Evolutionary conservation across 2,888 invertebrate genomes (phyloP), one percentile per base, ranked within the genome.

Genomic region (Marronus borbonicus): DNA sequence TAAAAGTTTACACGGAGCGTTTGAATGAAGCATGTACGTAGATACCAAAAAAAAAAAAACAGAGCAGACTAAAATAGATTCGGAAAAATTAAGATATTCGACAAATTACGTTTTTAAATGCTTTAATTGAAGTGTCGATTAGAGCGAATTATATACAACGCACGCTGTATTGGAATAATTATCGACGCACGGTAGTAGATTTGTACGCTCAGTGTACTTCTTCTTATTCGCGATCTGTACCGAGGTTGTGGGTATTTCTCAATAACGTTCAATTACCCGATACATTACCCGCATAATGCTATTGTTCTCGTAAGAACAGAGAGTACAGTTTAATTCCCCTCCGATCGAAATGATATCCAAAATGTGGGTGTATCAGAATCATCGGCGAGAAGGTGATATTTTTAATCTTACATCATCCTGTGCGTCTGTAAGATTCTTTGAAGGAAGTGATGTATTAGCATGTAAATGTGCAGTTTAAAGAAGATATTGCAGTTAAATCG

Each of bases 131-230:
- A 28, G 60, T 74, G 12, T 44, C 72, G 39, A 36, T 44, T 60
- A 74, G 44, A 74, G 60, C 31, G 60, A 60, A 60, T 74, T 74
- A 74, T 44, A 58, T 10, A n/a, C 60, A 60, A 60, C 60, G 44
- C 72, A 60, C 72, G 28, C 68, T 20, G 72, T 74, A 60, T 60
- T 60, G 44, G 31, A 74, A 74, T 60, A 44, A 62, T 74, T 74
- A 72, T 60, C 62, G 72, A 74, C 72, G 72, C 72, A 74, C 72
- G 60, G 60, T 60, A 60, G 60, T 74, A 24, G 60, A 28, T 60
- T 74, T 44, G 12, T 39, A 24, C 14, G 24, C 50, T 8, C 14
- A 24, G 10, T 10, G 55, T 58, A 8, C 44, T 44, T 66, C 58
- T 60, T 60, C 72, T 74, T 60, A 62, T 28, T 58, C 14, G 14